phyloP scores from a whole-genome alignment of 2,113 vertebrate genomes.

The Scytalopus superciliaris region DNA sequence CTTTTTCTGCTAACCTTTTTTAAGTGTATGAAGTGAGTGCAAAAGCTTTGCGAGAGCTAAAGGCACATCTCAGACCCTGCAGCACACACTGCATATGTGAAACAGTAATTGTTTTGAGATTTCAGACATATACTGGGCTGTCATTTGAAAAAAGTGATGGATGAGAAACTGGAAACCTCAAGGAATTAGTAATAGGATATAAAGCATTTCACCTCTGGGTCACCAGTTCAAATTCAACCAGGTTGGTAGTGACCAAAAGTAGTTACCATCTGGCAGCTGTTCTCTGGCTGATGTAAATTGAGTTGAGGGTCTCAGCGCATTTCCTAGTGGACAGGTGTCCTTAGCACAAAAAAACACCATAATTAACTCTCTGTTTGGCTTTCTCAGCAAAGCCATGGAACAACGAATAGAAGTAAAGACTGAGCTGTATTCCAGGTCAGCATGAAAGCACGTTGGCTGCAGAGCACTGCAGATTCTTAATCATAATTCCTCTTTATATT shows the following conservation, averaged over 20 bases:
- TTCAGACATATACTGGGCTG: constrained; percentile 49
- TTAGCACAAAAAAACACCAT: constrained; percentile 52
- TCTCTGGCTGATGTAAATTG: constrained; percentile 64
- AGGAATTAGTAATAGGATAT: constrained; percentile 72
- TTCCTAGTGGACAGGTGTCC: constrained; percentile 70
- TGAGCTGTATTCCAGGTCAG: constrained; percentile 9
- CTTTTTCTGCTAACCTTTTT: neutral
- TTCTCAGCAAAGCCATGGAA: constrained; percentile 39
- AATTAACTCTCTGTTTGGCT: constrained; percentile 62
- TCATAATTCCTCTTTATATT: neutral
- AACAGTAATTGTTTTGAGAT: constrained; percentile 58
- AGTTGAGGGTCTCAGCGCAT: constrained; percentile 67
- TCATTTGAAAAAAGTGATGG: constrained; percentile 69
- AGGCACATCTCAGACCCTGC: neutral
- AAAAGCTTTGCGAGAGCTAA: neutral
- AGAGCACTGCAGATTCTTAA: neutral
- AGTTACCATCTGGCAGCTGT: constrained; percentile 72
- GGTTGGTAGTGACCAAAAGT: constrained; percentile 60
- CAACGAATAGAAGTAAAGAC: neutral
- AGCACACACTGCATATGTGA: neutral
- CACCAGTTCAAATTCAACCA: constrained; percentile 70
- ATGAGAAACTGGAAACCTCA: constrained; percentile 68
- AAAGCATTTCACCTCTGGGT: constrained; percentile 72
- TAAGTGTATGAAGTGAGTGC: neutral
- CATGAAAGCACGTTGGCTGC: neutral